Percentiles rank a stretch among this genome's conserved stretches.
Evolutionary conservation across 2,888 invertebrate species (phyloP).

Genomic region (Cremastinae sp.): DNA sequence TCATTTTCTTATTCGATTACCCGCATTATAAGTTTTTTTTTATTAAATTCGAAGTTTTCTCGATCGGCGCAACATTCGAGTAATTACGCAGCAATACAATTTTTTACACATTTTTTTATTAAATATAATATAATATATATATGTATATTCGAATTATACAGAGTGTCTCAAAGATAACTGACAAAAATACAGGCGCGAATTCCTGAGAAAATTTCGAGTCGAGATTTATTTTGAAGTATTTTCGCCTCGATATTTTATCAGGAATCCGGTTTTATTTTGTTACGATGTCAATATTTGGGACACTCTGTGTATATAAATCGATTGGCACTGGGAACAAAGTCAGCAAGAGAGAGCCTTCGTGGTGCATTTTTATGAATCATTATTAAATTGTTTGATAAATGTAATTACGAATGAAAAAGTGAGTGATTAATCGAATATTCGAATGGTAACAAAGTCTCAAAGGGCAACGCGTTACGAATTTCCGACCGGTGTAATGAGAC

Average conservation of each 20-base stretch:
- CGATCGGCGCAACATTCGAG: conserved; percentile 51
- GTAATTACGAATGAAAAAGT: no score
- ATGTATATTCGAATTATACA: conserved; percentile 20
- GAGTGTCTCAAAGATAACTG: no score
- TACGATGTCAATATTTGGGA: no score
- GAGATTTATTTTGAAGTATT: no score
- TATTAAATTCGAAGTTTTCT: conserved; percentile 55
- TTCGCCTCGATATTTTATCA: no score
- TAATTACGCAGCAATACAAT: conserved; percentile 46
- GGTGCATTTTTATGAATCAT: background rate
- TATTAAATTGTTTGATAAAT: no score
- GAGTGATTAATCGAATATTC: no score
- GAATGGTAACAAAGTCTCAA: no score
- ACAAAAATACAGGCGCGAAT: no score
- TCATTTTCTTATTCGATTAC: conserved; percentile 44
- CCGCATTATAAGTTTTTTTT: conserved; percentile 53
- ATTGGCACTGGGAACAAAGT: conserved; percentile 60
- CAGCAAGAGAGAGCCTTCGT: conserved; percentile 29
- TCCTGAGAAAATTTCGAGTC: no score
- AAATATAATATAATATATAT: conserved; percentile 6
- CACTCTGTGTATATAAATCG: conserved; percentile 34
- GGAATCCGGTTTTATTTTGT: no score
- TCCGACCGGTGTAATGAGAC: background rate
- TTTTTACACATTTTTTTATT: conserved; percentile 14
- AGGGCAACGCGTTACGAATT: no score